Percentiles rank a stretch among this genome's conserved stretches.
Evolutionary conservation across 1,140 invertebrate species (phyloP).

Genomic region (Drosophila oshimai): DNA sequence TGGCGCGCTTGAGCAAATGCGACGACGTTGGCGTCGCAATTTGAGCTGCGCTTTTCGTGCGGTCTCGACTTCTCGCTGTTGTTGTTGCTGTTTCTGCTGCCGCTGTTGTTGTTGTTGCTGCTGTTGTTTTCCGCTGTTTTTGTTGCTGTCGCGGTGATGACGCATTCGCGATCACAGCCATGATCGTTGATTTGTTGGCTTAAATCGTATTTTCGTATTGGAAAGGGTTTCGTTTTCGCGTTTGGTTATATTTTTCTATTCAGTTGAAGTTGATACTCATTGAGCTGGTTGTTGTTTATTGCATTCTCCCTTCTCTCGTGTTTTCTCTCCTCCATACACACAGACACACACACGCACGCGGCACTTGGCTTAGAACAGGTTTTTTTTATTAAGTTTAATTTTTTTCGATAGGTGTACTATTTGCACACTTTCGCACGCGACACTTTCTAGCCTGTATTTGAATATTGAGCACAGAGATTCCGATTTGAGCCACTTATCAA

Average conservation of each 20-base stretch:
- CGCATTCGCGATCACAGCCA: constrained; percentile 67
- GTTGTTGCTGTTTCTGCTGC: constrained; percentile 14
- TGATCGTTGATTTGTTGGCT: constrained; percentile 51
- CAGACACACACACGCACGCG: constrained; percentile 8
- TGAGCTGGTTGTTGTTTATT: constrained; percentile 37
- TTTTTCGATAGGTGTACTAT: constrained; percentile 41
- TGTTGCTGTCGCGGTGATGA: constrained; percentile 66
- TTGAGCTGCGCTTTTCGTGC: constrained; percentile 77
- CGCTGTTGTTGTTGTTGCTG: constrained; percentile 17
- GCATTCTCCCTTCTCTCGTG: constrained; percentile 30
- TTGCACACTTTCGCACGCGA: constrained; percentile 77
- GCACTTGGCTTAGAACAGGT: constrained; percentile 75
- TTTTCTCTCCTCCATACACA: constrained; percentile 9
- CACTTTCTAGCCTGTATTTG: constrained; percentile 73
- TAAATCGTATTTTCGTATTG: constrained; percentile 39
- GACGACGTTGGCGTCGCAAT: constrained; percentile 46
- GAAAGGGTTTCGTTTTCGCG: constrained; percentile 40
- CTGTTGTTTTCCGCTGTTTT: constrained; percentile 26
- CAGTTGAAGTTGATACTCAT: constrained; percentile 22
- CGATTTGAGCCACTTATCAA: constrained; percentile 54
- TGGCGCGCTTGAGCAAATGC: constrained; percentile 73
- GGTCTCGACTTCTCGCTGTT: constrained; percentile 56
- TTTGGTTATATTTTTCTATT: constrained; percentile 14
- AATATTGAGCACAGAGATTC: constrained; percentile 68
- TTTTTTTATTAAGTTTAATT: constrained; percentile 20